Conservation (phyloP, 2,888 invertebrate genomes). For the Allophyes oxyacanthae region DNA sequence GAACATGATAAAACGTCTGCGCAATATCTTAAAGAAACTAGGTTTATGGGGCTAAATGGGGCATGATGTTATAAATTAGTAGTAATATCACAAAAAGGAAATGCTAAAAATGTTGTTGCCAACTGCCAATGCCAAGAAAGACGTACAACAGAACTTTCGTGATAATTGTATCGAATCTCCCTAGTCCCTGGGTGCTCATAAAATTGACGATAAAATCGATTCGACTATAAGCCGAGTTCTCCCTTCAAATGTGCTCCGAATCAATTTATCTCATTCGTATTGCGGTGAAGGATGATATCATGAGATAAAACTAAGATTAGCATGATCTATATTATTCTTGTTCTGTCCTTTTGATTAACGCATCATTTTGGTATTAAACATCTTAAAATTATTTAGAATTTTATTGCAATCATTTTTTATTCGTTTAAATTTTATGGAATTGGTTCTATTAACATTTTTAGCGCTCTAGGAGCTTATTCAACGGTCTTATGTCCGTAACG, state of each 20-base stretch:
- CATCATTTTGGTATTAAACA: too few species aligned
- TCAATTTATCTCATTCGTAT: conserved; percentile 20
- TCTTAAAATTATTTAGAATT: too few species aligned
- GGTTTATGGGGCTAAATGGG: conserved; percentile 8
- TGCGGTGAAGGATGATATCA: conserved; percentile 3
- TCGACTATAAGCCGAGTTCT: conserved; percentile 14
- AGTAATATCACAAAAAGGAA: neutral
- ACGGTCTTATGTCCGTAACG: too few species aligned
- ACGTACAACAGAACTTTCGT: neutral
- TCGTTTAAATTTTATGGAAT: too few species aligned
- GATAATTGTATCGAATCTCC: conserved; percentile 8
- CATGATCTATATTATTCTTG: neutral
- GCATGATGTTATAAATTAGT: neutral
- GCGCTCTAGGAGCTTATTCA: too few species aligned
- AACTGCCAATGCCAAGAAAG: conserved; percentile 9
- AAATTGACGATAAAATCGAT: conserved; percentile 11
- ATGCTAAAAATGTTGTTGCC: neutral
- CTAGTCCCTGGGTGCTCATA: conserved; percentile 13
- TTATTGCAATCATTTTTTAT: too few species aligned
- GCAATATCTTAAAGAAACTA: conserved; percentile 12
- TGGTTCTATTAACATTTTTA: too few species aligned
- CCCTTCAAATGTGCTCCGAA: conserved; percentile 5
- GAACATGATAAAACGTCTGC: too few species aligned
- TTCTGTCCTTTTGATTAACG: neutral
- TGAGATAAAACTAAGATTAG: conserved; percentile 3